phyloP scores from a whole-genome alignment of 2,888 invertebrate genomes.

The Hoplodrina blanda region DNA sequence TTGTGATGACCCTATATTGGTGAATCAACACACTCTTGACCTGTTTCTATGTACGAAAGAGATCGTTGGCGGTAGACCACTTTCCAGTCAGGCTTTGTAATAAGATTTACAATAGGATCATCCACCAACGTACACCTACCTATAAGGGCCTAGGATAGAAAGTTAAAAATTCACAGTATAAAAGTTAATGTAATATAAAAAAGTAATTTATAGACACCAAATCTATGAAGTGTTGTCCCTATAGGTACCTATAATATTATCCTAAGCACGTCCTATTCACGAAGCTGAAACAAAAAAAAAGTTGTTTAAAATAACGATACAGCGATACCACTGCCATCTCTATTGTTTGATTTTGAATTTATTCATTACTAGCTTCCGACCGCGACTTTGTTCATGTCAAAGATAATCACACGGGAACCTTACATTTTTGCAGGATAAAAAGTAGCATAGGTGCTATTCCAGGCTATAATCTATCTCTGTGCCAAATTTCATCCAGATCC shows the following conservation, averaged over 20 bases:
- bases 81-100: background rate
- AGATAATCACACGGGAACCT: too few species aligned
- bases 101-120: background rate
- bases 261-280: slow-evolving; percentile 25
- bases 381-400: too few species aligned
- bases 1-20: background rate
- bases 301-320: slow-evolving; percentile 4
- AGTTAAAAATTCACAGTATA: slow-evolving; percentile 20
- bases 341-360: background rate
- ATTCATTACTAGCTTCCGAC: background rate
- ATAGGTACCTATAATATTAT: slow-evolving; percentile 18
- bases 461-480: too few species aligned
- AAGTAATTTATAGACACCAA: background rate
- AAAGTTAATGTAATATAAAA: slow-evolving; percentile 12
- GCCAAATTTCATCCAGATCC: too few species aligned
- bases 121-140: background rate
- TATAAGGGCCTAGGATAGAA: background rate
- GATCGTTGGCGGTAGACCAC: background rate
- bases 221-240: slow-evolving; percentile 4
- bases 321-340: background rate
- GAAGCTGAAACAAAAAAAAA: slow-evolving; percentile 46
- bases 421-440: too few species aligned
- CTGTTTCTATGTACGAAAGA: background rate
- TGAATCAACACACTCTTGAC: background rate
- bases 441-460: too few species aligned